These are phyloP conservation scores for Thalpophila matura DNA, from an alignment of 2,888 invertebrate genomes.

Conservation along the genomic window DNA sequence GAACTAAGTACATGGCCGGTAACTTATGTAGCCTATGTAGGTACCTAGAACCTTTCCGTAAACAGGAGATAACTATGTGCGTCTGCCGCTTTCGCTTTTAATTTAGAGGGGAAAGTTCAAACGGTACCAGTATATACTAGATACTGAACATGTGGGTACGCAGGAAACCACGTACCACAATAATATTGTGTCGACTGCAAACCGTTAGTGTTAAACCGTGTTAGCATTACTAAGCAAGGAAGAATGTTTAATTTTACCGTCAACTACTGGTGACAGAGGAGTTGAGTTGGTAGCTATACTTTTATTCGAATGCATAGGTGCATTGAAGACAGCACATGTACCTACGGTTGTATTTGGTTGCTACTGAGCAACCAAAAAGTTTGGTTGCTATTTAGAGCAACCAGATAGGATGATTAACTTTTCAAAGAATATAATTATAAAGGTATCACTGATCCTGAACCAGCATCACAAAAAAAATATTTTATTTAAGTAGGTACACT, in stretches of 20 bases:
- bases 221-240: constrained; percentile 43
- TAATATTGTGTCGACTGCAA: constrained; percentile 31
- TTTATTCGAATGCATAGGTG: too few species aligned
- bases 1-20: too few species aligned
- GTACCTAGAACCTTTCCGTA: neutral
- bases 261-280: neutral
- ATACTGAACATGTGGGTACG: constrained; percentile 16
- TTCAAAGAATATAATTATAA: too few species aligned
- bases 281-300: too few species aligned
- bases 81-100: constrained; percentile 36
- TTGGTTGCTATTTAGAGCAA: too few species aligned
- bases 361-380: too few species aligned
- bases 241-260: constrained; percentile 18
- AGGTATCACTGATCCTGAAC: too few species aligned
- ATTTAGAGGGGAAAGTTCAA: constrained; percentile 45
- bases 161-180: constrained; percentile 52
- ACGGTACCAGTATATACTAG: constrained; percentile 19
- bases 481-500: too few species aligned
- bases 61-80: neutral
- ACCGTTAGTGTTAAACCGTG: constrained; percentile 48
- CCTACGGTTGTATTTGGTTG: too few species aligned
- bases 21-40: neutral
- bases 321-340: too few species aligned
- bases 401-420: too few species aligned
- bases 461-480: too few species aligned